Base-by-base conservation (phyloP, 2,113 vertebrate genomes). In the Oplegnathus fasciatus region DNA sequence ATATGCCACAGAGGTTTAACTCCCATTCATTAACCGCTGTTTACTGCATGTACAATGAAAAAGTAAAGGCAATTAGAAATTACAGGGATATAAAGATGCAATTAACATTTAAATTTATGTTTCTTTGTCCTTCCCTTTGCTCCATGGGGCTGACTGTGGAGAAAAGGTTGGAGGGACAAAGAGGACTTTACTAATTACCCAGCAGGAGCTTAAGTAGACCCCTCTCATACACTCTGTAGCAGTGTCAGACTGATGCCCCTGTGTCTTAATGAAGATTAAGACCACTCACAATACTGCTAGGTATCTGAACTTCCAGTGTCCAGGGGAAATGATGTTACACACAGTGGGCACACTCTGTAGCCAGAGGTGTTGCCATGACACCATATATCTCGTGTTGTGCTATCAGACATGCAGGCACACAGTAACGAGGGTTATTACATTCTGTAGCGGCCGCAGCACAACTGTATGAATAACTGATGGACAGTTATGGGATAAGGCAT, bases 231-330 rank as follows among this genome's bases (percentile, higher is more conserved):
- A 42, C 74, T 67, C 52, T 67, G 61, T n/a, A n/a, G 68, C 58
- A 26, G 58, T 78, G 67, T 85, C 78, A 81, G 76, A 68, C 34
- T 69, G 76, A 80, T 78, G 70, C 61, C 50, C 70, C 37, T 75
- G 28, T 79, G 62, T 88, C 75, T 84, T 84, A 90, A 92, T 90
- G 72, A 92, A 91, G 90, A 94, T 93, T 83, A 91, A 91, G 66
- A 70, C 72, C 42, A 57, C 61, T 78, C 68, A 82, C 86, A 82
- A 84, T 72, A 85, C 50, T 17, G 68, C 60, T 34, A 86, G 48
- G 75, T 69, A 40, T 75, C 44, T 75, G 44, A 83, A 72, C 40
- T 69, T 87, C 78, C 32, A 55, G 64, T 86, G 74, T 78, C 84
- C 57, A 17, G 15, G 14, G 55, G 24, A 83, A 71, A 85, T 79